Evolutionary conservation across 2,797 vertebrate genomes (phyloP).

Genomic region (Gadopsis bispinosus): DNA sequence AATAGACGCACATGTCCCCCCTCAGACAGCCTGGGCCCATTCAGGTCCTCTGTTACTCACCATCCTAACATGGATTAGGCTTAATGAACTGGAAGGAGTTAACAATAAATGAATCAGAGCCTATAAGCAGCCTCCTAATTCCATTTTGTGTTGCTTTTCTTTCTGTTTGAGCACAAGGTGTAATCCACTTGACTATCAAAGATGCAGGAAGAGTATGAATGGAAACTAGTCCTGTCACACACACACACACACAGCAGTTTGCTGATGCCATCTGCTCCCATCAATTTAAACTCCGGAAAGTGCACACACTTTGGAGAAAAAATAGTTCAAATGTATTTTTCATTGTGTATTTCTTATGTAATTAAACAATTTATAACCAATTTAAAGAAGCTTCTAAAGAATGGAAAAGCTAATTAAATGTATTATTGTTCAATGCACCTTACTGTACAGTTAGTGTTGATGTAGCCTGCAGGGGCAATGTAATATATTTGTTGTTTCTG

Average conservation of each 20-base stretch:
- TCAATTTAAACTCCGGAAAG: conserved; percentile 58
- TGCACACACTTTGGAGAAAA: conserved; percentile 34
- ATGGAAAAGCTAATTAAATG: conserved; percentile 69
- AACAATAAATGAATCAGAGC: conserved; percentile 94
- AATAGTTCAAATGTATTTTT: conserved; percentile 39
- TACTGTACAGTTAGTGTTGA: conserved; percentile 53
- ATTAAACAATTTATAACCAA: conserved; percentile 65
- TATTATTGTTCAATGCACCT: conserved; percentile 65
- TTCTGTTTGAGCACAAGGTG: conserved; percentile 92
- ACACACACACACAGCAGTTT: conserved; percentile 48
- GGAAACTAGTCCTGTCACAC: conserved; percentile 83
- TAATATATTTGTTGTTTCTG: conserved; percentile 71
- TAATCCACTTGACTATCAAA: conserved; percentile 99
- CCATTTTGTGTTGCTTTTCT: conserved; percentile 89
- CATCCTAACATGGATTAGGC: conserved; percentile 93
- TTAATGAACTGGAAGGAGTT: conserved; percentile 99
- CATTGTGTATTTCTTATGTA: conserved; percentile 37
- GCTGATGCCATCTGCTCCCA: conserved; percentile 87
- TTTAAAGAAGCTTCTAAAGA: conserved; percentile 65
- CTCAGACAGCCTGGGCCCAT: conserved; percentile 84
- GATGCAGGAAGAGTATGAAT: conserved; percentile 95
- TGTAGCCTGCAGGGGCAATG: conserved; percentile 63
- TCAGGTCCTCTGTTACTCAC: conserved; percentile 91
- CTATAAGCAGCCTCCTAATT: conserved; percentile 91
- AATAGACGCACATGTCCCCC: conserved; percentile 91